Evolutionary conservation across 2,888 invertebrate species (phyloP).

Genomic region (Dermolepida albohirtum): DNA sequence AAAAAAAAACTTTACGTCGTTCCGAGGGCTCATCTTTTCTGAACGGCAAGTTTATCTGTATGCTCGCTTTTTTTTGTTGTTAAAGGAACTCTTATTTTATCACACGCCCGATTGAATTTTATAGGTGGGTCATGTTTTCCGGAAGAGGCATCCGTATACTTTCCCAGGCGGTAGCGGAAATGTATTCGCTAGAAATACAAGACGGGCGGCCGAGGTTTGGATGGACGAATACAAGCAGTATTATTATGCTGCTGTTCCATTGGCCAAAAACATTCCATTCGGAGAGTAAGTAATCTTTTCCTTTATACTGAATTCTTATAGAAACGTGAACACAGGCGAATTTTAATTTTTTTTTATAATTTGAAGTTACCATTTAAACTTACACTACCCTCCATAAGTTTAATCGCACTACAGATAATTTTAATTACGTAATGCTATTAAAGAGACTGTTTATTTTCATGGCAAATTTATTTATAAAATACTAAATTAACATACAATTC

Average conservation of each 20-base stretch:
- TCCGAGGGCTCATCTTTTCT: not conserved
- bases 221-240: slow-evolving; percentile 99
- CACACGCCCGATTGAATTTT: slow-evolving; percentile 41
- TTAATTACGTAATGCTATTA: too few species aligned
- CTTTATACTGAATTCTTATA: not conserved
- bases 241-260: slow-evolving; percentile 92
- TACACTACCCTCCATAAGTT: too few species aligned
- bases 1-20: too few species aligned
- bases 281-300: slow-evolving; percentile 79
- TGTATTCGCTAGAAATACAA: slow-evolving; percentile 95
- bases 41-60: too few species aligned
- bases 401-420: too few species aligned
- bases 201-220: slow-evolving; percentile 99
- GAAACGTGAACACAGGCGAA: not conserved
- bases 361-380: too few species aligned
- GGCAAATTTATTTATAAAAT: too few species aligned
- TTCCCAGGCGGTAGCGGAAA: slow-evolving; percentile 98
- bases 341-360: slow-evolving; percentile 8
- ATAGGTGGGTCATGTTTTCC: slow-evolving; percentile 86
- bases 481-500: too few species aligned
- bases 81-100: slow-evolving; percentile 2
- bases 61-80: too few species aligned
- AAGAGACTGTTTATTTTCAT: too few species aligned
- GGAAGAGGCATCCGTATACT: slow-evolving; percentile 97
- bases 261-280: slow-evolving; percentile 88